phyloP scores from a whole-genome alignment of 2,113 vertebrate species.

The Ornithorhynchus anatinus region DNA sequence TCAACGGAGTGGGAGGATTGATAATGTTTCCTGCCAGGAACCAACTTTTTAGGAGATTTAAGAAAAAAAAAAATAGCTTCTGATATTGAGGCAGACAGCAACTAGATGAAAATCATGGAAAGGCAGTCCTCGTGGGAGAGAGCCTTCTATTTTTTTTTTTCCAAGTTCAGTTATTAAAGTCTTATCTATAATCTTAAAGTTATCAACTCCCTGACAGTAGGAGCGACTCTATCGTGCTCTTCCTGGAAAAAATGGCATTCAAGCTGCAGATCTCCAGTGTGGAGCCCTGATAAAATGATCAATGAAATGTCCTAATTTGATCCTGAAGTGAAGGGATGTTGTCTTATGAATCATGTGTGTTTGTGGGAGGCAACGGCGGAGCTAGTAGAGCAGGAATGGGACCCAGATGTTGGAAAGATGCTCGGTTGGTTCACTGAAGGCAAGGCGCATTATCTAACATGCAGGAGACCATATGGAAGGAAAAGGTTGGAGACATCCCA shows the following conservation, averaged over 20 bases:
- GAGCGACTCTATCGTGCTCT: neutral
- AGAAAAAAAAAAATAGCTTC: conserved; percentile 10
- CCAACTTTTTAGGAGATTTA: neutral
- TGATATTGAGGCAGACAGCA: conserved; percentile 32
- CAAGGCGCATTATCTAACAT: conserved; percentile 82
- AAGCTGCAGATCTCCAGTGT: conserved; percentile 51
- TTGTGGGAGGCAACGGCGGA: conserved; percentile 69
- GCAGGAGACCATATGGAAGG: conserved; percentile 83
- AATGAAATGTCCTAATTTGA: conserved; percentile 74
- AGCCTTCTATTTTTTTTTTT: neutral
- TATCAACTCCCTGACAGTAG: conserved; percentile 38
- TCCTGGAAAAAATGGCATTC: conserved; percentile 45
- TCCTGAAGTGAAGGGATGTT: conserved; percentile 72
- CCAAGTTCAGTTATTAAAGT: conserved; percentile 37
- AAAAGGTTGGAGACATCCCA: conserved; percentile 90
- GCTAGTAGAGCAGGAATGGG: conserved; percentile 75
- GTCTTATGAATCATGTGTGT: conserved; percentile 72
- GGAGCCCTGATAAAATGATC: conserved; percentile 74
- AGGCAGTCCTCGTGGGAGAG: conserved; percentile 31
- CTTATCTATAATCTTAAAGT: conserved; percentile 56
- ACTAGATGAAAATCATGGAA: conserved; percentile 41
- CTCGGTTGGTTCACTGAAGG: conserved; percentile 69
- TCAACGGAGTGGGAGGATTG: neutral
- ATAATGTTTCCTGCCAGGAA: neutral
- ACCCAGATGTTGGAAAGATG: conserved; percentile 78